These are phyloP conservation scores for Ceratoteleas bidentatus DNA, from an alignment of 1,140 invertebrate species.

Conservation along the genomic window DNA sequence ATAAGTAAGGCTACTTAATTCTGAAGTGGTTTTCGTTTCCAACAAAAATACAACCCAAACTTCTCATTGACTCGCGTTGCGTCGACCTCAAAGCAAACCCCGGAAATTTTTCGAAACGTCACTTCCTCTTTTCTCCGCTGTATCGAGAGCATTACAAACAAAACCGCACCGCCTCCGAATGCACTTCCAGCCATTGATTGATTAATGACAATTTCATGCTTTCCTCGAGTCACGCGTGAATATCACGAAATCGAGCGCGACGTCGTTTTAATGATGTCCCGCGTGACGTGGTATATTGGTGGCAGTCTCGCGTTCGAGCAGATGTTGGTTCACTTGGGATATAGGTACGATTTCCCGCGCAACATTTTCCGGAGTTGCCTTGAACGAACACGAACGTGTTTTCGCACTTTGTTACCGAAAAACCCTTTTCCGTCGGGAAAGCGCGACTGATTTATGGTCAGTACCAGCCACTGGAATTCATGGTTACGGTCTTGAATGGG, in stretches of 20 bases:
- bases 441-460: not conserved
- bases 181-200: not conserved
- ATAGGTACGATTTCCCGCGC: conserved; percentile 19
- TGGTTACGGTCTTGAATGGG: conserved; percentile 18
- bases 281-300: not conserved
- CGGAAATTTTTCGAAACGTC: no score
- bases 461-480: conserved; percentile 10
- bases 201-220: conserved; percentile 1
- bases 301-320: conserved; percentile 16
- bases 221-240: not conserved
- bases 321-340: conserved; percentile 12
- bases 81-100: no score
- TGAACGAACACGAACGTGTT: conserved; percentile 32
- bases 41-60: no score
- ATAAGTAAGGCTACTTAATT: no score
- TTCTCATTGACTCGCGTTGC: no score
- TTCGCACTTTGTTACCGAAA: conserved; percentile 12
- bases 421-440: conserved; percentile 32
- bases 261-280: not conserved
- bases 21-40: no score
- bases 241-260: not conserved
- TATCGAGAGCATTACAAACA: no score
- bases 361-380: conserved; percentile 24
- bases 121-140: no score
- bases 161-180: no score